Base-by-base conservation (phyloP, 1,140 invertebrate species). In the Tyrophagus putrescentiae region DNA sequence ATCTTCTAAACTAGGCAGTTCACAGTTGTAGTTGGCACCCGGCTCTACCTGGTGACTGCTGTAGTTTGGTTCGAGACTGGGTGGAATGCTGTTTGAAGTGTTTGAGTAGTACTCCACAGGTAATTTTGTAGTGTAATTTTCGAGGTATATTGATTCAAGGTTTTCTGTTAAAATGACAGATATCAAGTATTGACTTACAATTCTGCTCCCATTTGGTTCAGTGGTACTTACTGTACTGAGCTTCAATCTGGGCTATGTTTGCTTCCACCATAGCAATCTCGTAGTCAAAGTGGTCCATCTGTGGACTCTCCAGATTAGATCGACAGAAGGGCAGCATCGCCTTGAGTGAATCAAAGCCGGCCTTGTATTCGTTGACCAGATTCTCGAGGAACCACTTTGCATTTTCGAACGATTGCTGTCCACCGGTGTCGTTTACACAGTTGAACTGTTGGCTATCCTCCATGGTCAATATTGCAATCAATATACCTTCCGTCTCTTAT, bases 341-440 rank as follows among this genome's bases (percentile, higher is more conserved):
- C 27, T 54, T 54, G 11, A 54, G 27, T 54, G 52, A 31, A 2
- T 54, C 52, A 27, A 31, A 54, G 27, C 13, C 48, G 23, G 23
- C 3, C 3, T 21, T 2, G 23, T 52, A 52, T 27, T 52, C 48
- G 23, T 11, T 11, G 9, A 25, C 27, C 23, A 52, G 48, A 52
- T 27, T 27, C 32, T 52, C 48, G 3, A 52, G 9, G 2, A 3
- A 1, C 48, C 48, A 52, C 21, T 39, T 39, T n/a, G n/a, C n/a
- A n/a, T n/a, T n/a, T n/a, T n/a, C n/a, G n/a, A n/a, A n/a, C n/a
- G n/a, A n/a, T n/a, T n/a, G n/a, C n/a, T n/a, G n/a, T n/a, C n/a
- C n/a, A n/a, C n/a, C n/a, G n/a, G n/a, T n/a, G n/a, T n/a, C n/a
- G n/a, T n/a, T n/a, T n/a, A n/a, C n/a, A n/a, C n/a, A n/a, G n/a